A percentile compares a stretch with the other conserved stretches of the same genome.
These are phyloP conservation scores for Falcaria lacertinaria DNA, from an alignment of 2,888 invertebrate genomes.

Conservation along the genomic window DNA sequence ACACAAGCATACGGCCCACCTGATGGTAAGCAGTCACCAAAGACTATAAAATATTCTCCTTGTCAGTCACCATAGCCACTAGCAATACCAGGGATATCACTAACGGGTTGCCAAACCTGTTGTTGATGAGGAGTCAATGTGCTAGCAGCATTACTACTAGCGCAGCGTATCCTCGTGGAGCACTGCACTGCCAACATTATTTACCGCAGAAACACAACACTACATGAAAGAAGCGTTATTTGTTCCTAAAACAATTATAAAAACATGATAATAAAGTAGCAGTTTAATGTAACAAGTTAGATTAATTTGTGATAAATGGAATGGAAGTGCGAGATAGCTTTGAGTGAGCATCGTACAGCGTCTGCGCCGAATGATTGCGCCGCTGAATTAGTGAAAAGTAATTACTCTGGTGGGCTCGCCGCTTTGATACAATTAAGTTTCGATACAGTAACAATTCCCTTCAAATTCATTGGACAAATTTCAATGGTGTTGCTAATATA, in stretches of 20 bases:
- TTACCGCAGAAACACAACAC: neutral
- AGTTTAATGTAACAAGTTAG: conserved; percentile 8
- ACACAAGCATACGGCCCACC: too few species aligned
- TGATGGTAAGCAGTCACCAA: too few species aligned
- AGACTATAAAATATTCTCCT: too few species aligned
- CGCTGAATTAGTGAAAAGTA: conserved; percentile 45
- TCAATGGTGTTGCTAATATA: neutral
- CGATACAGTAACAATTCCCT: conserved; percentile 25
- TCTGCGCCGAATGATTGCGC: too few species aligned
- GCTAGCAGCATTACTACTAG: too few species aligned
- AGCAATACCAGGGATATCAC: too few species aligned
- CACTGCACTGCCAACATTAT: too few species aligned
- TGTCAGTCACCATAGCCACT: too few species aligned
- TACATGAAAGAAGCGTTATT: neutral
- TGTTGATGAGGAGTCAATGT: too few species aligned
- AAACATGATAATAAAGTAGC: neutral
- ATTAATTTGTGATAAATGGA: conserved; percentile 24
- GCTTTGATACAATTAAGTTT: conserved; percentile 37
- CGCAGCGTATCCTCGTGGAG: too few species aligned
- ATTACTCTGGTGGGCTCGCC: conserved; percentile 43
- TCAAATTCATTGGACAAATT: neutral
- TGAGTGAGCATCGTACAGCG: conserved; percentile 33
- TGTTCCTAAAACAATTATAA: neutral
- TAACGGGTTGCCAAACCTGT: too few species aligned
- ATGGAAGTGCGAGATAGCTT: conserved; percentile 28